A percentile compares a stretch with the other conserved stretches of the same genome.
Conservation (phyloP, 2,113 vertebrate species). For the Oreochromis aureus region DNA sequence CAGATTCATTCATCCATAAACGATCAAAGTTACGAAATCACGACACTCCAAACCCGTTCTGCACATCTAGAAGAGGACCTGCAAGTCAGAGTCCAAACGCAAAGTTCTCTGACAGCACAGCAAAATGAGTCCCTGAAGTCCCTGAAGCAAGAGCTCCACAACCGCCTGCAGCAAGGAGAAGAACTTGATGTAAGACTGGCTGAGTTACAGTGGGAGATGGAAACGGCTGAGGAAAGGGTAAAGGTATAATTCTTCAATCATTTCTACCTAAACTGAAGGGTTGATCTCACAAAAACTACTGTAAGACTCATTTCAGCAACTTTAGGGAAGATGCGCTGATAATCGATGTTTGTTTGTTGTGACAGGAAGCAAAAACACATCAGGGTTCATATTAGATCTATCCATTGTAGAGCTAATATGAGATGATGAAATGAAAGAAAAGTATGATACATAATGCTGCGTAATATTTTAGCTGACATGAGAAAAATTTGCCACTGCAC, state of each 20-base stretch:
- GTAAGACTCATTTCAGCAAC: background rate
- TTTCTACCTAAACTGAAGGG: background rate
- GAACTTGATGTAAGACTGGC: constrained; percentile 72
- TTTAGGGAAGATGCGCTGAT: background rate
- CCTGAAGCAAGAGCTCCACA: constrained; percentile 78
- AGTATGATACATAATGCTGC: background rate
- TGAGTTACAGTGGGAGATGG: constrained; percentile 71
- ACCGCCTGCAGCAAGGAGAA: constrained; percentile 71
- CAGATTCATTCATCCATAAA: constrained; percentile 72
- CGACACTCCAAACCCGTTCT: constrained; percentile 65
- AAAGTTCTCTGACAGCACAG: constrained; percentile 1
- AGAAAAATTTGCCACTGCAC: background rate
- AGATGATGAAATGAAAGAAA: background rate
- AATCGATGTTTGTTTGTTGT: background rate
- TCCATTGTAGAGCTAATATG: background rate
- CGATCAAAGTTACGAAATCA: constrained; percentile 70
- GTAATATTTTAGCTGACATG: background rate
- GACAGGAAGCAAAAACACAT: background rate
- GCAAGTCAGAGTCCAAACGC: constrained; percentile 44
- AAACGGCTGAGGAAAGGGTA: constrained; percentile 69
- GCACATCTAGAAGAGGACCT: constrained; percentile 76
- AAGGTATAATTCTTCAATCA: constrained; percentile 68
- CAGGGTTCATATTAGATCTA: background rate
- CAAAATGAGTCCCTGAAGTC: constrained; percentile 67
- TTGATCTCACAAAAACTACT: background rate